Evolutionary conservation across 2,888 invertebrate genomes (phyloP).

Genomic region (Gerris lacustris): DNA sequence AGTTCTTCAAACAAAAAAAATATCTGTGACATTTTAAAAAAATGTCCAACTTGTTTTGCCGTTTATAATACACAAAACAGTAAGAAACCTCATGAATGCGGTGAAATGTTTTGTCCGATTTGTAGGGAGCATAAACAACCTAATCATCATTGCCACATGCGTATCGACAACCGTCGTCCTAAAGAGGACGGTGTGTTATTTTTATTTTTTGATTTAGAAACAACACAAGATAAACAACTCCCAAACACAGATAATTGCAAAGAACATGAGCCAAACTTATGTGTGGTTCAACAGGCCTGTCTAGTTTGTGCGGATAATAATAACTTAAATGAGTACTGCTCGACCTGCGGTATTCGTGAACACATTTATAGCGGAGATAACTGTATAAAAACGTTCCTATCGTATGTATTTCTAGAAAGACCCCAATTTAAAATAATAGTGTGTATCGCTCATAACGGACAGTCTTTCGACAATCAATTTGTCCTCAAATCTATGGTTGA

Average conservation of each 20-base stretch:
- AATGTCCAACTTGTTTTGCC: background rate
- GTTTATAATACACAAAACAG: background rate
- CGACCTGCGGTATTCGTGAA: background rate
- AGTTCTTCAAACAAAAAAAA: no score
- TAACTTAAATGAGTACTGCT: no score
- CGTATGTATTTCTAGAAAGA: background rate
- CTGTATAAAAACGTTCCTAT: background rate
- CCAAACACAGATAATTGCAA: background rate
- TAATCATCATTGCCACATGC: background rate
- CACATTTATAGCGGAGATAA: background rate
- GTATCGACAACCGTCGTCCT: conserved; percentile 22
- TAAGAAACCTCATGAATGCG: no score
- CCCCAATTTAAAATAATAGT: background rate
- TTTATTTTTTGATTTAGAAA: conserved; percentile 29
- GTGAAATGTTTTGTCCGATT: no score
- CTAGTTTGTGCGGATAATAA: no score
- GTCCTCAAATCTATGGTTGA: no score
- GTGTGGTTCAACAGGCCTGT: no score
- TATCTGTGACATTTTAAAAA: no score
- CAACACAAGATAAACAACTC: conserved; percentile 20
- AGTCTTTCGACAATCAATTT: no score
- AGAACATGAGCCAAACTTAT: no score
- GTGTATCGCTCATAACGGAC: conserved; percentile 21
- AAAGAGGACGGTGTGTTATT: conserved; percentile 20
- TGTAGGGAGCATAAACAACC: no score